phyloP scores from a whole-genome alignment of 2,797 vertebrate genomes.

The Smutsia temminckii region DNA sequence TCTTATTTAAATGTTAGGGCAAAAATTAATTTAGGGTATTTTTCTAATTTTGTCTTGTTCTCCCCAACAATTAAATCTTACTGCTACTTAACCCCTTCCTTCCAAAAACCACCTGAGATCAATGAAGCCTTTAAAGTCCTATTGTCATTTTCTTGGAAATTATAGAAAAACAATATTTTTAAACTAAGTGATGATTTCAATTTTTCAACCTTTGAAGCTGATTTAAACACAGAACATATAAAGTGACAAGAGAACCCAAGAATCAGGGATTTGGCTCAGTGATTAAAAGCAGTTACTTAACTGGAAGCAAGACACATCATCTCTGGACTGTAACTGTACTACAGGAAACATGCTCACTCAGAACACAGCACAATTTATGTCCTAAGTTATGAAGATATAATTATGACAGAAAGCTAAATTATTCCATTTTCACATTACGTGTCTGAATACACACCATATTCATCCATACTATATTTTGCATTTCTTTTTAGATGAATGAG shows the following conservation, averaged over 20 bases:
- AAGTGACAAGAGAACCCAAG: background rate
- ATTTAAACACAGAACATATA: background rate
- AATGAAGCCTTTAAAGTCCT: background rate
- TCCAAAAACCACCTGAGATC: background rate
- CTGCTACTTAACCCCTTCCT: background rate
- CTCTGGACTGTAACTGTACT: rapidly evolving
- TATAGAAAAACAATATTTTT: background rate
- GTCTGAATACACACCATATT: background rate
- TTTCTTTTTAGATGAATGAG: constrained; percentile 28
- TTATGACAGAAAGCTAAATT: background rate
- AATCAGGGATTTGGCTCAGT: background rate
- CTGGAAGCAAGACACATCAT: background rate
- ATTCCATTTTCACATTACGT: background rate
- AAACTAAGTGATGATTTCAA: background rate
- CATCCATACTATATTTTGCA: background rate
- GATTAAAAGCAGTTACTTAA: background rate
- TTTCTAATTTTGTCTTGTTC: background rate
- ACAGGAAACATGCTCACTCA: background rate
- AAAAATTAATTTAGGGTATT: background rate
- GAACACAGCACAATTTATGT: background rate
- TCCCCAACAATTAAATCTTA: background rate
- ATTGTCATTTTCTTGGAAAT: background rate
- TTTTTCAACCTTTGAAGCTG: background rate
- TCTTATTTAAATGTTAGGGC: background rate
- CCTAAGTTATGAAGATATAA: background rate